These are phyloP conservation scores for Eugnorisma glareosa DNA, from an alignment of 2,888 invertebrate species.

Conservation along the genomic window DNA sequence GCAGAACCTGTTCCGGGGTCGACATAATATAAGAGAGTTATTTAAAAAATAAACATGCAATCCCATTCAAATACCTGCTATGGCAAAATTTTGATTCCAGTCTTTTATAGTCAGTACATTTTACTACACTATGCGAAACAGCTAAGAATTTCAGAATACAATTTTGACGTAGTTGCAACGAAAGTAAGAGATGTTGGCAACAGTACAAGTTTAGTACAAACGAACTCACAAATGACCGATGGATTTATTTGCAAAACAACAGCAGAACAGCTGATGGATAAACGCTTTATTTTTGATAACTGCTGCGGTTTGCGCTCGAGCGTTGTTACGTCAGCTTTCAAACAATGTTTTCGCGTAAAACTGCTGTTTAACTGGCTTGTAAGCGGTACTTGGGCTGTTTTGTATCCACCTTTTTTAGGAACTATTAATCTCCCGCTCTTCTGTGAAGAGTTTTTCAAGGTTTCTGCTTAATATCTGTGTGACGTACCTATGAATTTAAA, in stretches of 20 bases:
- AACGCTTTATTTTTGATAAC: constrained; percentile 48
- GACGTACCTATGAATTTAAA: not conserved
- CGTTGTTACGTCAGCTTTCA: constrained; percentile 28
- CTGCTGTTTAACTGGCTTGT: constrained; percentile 20
- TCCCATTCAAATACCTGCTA: not conserved
- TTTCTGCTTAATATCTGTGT: not conserved
- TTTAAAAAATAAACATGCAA: not conserved
- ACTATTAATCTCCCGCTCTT: not conserved
- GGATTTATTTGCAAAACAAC: constrained; percentile 57
- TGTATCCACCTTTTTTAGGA: constrained; percentile 3
- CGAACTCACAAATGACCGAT: constrained; percentile 26
- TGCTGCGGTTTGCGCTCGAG: not conserved
- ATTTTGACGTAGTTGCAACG: constrained; percentile 42
- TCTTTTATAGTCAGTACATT: constrained; percentile 11
- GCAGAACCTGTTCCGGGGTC: too few relatives aligned
- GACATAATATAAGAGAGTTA: too few relatives aligned
- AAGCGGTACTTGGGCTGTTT: constrained; percentile 7
- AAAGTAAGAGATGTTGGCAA: constrained; percentile 64
- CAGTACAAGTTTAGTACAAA: constrained; percentile 50
- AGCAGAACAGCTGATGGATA: constrained; percentile 57
- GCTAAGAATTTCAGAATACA: constrained; percentile 30
- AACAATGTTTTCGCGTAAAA: constrained; percentile 23
- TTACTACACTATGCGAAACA: constrained; percentile 13
- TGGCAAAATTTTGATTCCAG: not conserved
- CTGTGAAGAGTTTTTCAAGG: not conserved